A percentile compares a stretch with the other conserved stretches of the same genome.
phyloP scores from a whole-genome alignment of 2,113 vertebrate genomes.

The Elgaria multicarinata region DNA sequence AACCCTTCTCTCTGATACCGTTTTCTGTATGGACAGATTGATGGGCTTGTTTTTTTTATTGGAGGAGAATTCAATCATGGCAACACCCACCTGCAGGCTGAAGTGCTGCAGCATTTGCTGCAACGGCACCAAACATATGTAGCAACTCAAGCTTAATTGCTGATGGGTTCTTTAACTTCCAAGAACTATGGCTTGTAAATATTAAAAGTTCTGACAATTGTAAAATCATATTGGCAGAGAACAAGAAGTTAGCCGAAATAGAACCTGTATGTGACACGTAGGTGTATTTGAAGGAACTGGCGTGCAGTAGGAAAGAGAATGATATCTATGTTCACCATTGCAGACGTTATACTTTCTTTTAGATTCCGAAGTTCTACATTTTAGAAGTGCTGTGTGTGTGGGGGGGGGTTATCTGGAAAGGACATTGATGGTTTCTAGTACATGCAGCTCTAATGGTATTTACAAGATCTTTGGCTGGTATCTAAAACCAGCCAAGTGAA shows the following conservation, averaged over 20 bases:
- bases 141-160: neutral
- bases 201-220: too few relatives aligned
- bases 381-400: neutral
- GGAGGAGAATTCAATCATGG: neutral
- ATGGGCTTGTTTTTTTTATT: neutral
- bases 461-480: neutral
- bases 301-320: neutral
- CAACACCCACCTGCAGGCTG: neutral
- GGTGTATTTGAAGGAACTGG: neutral
- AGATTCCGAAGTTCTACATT: neutral
- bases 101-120: too few relatives aligned
- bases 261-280: neutral
- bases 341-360: neutral
- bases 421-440: neutral
- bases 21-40: neutral
- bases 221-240: neutral
- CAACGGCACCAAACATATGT: neutral
- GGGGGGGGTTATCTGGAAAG: neutral
- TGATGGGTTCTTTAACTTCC: neutral
- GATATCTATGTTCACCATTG: neutral
- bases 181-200: neutral
- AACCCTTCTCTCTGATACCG: too few relatives aligned
- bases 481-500: conserved; percentile 8
- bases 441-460: conserved; percentile 1
- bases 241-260: neutral